phyloP scores from a whole-genome alignment of 2,113 vertebrate species.

The Romanogobio albipinnatus region DNA sequence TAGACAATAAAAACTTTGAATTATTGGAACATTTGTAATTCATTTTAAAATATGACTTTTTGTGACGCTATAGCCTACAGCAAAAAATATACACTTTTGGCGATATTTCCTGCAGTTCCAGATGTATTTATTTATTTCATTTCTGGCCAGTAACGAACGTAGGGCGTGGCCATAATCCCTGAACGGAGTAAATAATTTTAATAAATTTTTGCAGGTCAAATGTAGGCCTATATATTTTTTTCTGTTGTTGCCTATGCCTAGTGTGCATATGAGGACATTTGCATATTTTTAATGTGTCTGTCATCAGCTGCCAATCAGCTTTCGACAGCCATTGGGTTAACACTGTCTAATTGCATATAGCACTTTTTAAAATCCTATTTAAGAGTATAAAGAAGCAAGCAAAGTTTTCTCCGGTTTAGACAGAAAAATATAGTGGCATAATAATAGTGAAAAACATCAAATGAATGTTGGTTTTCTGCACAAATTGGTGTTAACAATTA shows the following conservation, averaged over 20 bases:
- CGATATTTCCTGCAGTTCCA: too few species aligned
- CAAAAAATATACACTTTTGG: too few species aligned
- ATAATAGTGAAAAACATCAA: background rate
- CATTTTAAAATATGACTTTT: too few species aligned
- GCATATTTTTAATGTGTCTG: background rate
- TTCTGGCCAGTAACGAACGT: background rate
- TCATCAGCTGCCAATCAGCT: background rate
- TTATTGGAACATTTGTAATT: background rate
- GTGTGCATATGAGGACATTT: background rate
- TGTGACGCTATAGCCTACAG: too few species aligned
- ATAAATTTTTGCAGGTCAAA: background rate
- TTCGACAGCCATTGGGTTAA: background rate
- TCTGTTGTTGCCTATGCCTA: background rate
- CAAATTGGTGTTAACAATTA: too few species aligned
- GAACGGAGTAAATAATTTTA: background rate
- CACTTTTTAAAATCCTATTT: background rate
- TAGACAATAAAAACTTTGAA: background rate
- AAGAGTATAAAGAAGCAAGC: background rate
- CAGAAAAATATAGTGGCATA: background rate
- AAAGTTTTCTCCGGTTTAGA: background rate
- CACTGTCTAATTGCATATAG: background rate
- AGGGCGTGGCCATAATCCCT: background rate
- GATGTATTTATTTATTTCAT: too few species aligned
- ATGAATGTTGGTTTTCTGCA: background rate
- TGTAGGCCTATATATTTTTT: background rate